These are phyloP conservation scores for Dasyornis broadbenti DNA, from an alignment of 2,113 vertebrate species.

Conservation along the genomic window DNA sequence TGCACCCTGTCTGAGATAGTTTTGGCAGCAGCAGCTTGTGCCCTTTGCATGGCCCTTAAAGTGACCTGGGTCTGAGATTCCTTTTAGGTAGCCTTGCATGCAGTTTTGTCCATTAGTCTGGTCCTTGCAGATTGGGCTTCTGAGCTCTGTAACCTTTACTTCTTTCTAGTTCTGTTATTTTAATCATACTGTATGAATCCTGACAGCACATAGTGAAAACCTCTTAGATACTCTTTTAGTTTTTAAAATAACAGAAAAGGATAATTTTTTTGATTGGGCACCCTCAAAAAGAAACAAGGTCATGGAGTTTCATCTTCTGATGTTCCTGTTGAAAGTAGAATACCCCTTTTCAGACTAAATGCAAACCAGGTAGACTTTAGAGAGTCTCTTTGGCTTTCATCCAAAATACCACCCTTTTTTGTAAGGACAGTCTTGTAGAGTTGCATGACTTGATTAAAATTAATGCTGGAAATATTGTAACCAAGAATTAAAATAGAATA, in stretches of 20 bases:
- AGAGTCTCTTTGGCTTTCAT: neutral
- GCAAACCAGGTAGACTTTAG: neutral
- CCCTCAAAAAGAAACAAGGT: neutral
- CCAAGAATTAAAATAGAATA: neutral
- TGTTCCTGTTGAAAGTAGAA: neutral
- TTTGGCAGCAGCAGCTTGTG: neutral
- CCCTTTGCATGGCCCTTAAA: neutral
- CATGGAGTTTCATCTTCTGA: neutral
- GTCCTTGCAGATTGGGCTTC: neutral
- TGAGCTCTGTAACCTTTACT: neutral
- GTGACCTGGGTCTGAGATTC: neutral
- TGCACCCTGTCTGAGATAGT: constrained; percentile 39
- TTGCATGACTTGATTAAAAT: neutral
- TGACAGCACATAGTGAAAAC: neutral
- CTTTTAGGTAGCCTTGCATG: neutral
- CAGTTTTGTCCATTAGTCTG: neutral
- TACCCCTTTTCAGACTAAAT: neutral
- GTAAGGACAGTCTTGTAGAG: neutral
- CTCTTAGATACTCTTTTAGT: neutral
- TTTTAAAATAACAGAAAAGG: constrained; percentile 11
- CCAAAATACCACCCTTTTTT: neutral
- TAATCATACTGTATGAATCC: neutral
- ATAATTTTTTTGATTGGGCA: neutral
- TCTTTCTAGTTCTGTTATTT: constrained; percentile 27
- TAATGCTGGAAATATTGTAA: neutral